These are phyloP conservation scores for Cyprinella venusta DNA, from an alignment of 2,797 vertebrate species.

Conservation along the genomic window DNA sequence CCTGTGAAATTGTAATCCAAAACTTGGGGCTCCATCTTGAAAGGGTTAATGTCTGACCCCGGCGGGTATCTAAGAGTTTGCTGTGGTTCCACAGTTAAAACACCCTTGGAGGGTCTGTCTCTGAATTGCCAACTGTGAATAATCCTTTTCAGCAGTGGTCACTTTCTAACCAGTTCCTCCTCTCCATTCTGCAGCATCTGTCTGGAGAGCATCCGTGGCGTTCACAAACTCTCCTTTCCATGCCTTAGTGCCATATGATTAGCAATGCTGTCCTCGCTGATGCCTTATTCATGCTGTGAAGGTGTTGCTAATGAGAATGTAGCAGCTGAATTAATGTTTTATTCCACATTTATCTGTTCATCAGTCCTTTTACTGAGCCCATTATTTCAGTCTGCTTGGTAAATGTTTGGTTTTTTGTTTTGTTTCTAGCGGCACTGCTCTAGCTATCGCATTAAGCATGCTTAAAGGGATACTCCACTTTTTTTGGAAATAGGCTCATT, in stretches of 20 bases:
- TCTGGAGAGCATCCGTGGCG: slow-evolving; percentile 25
- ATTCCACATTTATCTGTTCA: slow-evolving; percentile 16
- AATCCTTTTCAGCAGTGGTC: slow-evolving; percentile 28
- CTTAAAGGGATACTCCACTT: too few relatives aligned
- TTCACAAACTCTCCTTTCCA: slow-evolving; percentile 31
- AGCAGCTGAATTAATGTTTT: slow-evolving; percentile 6
- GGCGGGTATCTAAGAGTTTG: neutral
- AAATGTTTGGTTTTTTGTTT: neutral
- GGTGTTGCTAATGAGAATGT: slow-evolving; percentile 25
- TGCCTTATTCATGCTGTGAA: neutral
- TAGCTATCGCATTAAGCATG: slow-evolving; percentile 35
- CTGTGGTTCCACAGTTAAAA: slow-evolving; percentile 5
- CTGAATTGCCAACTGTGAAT: neutral
- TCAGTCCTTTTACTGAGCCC: slow-evolving; percentile 20
- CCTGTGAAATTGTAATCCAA: neutral
- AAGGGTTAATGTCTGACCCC: slow-evolving; percentile 10
- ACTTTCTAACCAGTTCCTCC: slow-evolving; percentile 39
- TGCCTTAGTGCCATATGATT: slow-evolving; percentile 10
- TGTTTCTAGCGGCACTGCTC: slow-evolving; percentile 20
- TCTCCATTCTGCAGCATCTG: slow-evolving; percentile 47
- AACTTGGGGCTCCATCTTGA: neutral
- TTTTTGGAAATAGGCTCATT: too few relatives aligned
- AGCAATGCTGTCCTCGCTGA: slow-evolving; percentile 19
- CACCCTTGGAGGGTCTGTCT: slow-evolving; percentile 11
- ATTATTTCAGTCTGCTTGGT: slow-evolving; percentile 29